Evolutionary conservation across 2,113 vertebrate species (phyloP), one percentile per base, ranked within the genome.

Genomic region (Vicugna pacos): DNA sequence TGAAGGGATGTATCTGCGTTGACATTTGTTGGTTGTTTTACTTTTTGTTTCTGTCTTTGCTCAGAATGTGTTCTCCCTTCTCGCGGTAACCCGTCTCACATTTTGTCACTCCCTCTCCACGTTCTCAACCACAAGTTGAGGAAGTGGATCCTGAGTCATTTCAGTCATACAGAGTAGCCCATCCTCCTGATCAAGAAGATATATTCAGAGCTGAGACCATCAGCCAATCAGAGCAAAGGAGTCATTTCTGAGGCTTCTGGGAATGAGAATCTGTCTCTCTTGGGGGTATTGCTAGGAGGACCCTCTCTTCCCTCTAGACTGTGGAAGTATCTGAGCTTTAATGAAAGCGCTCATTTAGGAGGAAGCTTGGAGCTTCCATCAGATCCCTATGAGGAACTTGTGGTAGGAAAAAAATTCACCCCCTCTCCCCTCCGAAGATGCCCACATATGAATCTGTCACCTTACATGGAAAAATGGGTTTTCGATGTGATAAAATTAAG

Each of bases 1-100:
- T 88, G 12, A 86, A 88, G 19, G 42, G n/a, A 16, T 83, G 2
- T 58, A 46, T 73, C 96, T 86, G 84, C 73, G 28, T 46, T 95
- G n/a, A 80, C 3, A 38, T 24, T 52, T 86, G 16, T 54, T 56
- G 12, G 20, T 16, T 76, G 6, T 56, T n/a, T 76, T 12, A 2
- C 1, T 54, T 60, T 85, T n/a, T 19, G 32, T 28, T 77, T 42
- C 54, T 46, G 11, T 28, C 87, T 81, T 79, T 69, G 13, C 15
- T 82, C 69, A 22, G 22, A 89, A 79, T 48, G 54, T 14, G 10
- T 64, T 42, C 15, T 84, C 56, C 28, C 12, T 22, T 72, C 6
- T 64, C 79, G 52, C 82, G 35, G 32, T 83, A 32, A 85, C 6
- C 80, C 38, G 28, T 69, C 72, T 75, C 38, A 50, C 20, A 38